Evolutionary conservation across 2,888 invertebrate species (phyloP), one percentile per base, ranked within the genome.

Genomic region (Orthosia cruda): DNA sequence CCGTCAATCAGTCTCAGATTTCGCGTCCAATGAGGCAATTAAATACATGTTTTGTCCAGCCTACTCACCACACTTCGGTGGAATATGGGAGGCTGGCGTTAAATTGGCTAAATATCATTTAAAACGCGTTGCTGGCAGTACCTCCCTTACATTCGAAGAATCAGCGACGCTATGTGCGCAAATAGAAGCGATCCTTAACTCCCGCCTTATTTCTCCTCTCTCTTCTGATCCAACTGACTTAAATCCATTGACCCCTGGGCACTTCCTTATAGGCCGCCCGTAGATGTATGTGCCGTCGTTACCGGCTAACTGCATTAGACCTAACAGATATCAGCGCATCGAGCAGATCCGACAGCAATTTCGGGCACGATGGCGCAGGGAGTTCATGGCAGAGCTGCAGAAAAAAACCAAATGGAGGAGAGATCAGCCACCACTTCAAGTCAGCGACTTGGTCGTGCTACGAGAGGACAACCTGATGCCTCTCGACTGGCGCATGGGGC

Each of bases 161-260:
- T 13, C 49, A 32, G 26, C 26, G 26, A 32, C 26, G 26, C 26
- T 32, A 32, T 32, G 3, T 32, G 3, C 47, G 7, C 47, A 62
- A 18, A 62, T 62, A 23, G 62, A 62, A 23, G 62, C 47, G 1
- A 62, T 62, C 23, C 45, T 62, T 5, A 62, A 62, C 20, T 62
- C 62, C 45, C 45, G 47, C 3, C 62, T 47, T 5, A 18, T 62
- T 62, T 47, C 23, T 4, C 40, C 62, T 12, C 61, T 45, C 9
- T 62, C 23, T 16, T 47, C 62, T 16, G 47, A 62, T 11, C 62
- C 62, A 4, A 47, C 47, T 11, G 62, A 47, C n/a, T 23, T 23
- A 1, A 62, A 62, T 49, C 18, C 47, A 3, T 62, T 62, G 4
- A 62, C 62, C 4, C 45, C 20, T 47, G 20, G 62, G 62, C 62